Conservation (phyloP, 2,888 invertebrate species). For the Apoda limacodes region DNA sequence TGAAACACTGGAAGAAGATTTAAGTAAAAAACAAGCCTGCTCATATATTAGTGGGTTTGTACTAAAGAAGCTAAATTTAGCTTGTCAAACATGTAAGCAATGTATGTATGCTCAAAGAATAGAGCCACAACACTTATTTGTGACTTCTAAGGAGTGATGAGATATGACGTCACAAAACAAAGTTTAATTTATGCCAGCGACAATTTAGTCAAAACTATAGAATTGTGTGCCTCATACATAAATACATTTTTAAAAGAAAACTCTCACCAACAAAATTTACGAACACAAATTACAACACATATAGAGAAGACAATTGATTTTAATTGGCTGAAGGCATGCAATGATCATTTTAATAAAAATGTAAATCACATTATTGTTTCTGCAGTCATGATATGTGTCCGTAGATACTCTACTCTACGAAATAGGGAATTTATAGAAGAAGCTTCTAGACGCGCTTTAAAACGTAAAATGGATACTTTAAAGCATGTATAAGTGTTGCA, state of each 20-base stretch:
- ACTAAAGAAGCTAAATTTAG: conserved; percentile 1
- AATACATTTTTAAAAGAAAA: conserved; percentile 8
- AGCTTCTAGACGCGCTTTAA: background rate
- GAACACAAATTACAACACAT: too few species aligned
- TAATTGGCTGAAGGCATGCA: conserved; percentile 2
- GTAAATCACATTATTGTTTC: background rate
- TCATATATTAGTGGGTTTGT: conserved; percentile 10
- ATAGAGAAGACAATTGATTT: too few species aligned
- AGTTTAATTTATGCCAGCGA: background rate
- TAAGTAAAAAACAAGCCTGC: conserved; percentile 11
- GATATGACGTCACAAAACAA: conserved; percentile 1
- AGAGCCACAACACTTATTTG: conserved; percentile 10
- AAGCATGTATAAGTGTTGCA: background rate
- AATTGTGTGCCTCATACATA: conserved; percentile 6
- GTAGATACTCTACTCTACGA: conserved; percentile 2
- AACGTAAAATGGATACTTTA: background rate
- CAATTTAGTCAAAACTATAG: conserved; percentile 5
- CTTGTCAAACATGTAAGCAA: conserved; percentile 1
- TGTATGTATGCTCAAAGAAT: conserved; percentile 11
- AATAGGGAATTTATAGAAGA: conserved; percentile 3
- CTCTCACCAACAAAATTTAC: background rate
- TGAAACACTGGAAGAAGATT: too few species aligned
- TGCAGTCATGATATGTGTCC: conserved; percentile 2
- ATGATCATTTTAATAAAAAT: background rate
- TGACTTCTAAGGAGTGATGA: conserved; percentile 6